Evolutionary conservation across 1,140 invertebrate genomes (phyloP), one percentile per base, ranked within the genome.

Genomic region (Lethocerus indicus): DNA sequence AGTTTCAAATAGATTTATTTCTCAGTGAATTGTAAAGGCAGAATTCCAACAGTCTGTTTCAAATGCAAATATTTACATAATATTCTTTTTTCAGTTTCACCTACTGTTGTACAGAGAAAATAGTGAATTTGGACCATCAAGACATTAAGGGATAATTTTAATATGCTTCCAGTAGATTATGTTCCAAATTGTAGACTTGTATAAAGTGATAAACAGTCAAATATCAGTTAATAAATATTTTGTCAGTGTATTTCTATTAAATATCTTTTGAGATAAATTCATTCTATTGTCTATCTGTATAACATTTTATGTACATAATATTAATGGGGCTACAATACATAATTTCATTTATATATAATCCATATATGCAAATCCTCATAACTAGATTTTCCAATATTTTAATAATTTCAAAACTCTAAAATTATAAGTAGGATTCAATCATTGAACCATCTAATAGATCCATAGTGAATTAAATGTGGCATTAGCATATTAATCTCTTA

Each of bases 131-230:
- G 25, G 42, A 44, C 42, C 42, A 44, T 20, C 23, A 44, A 44
- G 42, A 44, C 42, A 44, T 42, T 44, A n/a, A 44, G 29, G 25
- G n/a, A 44, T 24, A 20, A 25, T 24, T 3, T 44, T 26, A 27
- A 26, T 44, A 28, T 44, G 42, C 42, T 44, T 44, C 42, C 25
- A 44, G 42, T 44, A 44, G 42, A 44, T 26, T 27, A 27, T 26
- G 25, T 44, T n/a, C n/a, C n/a, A n/a, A n/a, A n/a, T n/a, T n/a
- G n/a, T n/a, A n/a, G n/a, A n/a, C n/a, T n/a, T n/a, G n/a, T n/a
- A n/a, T n/a, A n/a, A n/a, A n/a, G n/a, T n/a, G n/a, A n/a, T n/a
- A n/a, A n/a, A n/a, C n/a, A n/a, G n/a, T n/a, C n/a, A n/a, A n/a
- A n/a, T n/a, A n/a, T n/a, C n/a, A n/a, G n/a, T n/a, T n/a, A n/a